Evolutionary conservation across 2,888 invertebrate genomes (phyloP), one percentile per base, ranked within the genome.

Genomic region (Automeris io): DNA sequence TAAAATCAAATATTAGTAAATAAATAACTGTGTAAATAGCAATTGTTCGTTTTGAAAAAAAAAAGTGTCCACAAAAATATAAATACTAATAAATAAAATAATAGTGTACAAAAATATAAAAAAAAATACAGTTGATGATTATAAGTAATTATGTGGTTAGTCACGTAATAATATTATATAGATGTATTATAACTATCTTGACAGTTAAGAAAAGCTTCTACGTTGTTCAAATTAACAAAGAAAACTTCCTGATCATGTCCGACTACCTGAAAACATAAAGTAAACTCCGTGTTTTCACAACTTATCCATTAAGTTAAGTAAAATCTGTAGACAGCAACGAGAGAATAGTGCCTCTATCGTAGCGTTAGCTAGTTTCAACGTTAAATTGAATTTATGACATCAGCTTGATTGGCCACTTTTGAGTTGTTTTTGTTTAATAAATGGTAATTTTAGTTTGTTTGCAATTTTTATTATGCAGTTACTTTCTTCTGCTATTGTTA

Each of bases 291-390:
- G 77, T 79, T 76, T 81, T 77, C 75, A 71, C 76, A 86, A 86
- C 85, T 86, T 86, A 79, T 80, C 86, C 85, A 86, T 85, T 86
- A 86, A 82, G 72, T 83, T 81, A 77, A 86, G 85, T 86, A 83
- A 81, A 79, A 83, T 83, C 82, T 80, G 83, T 83, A 83, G 85
- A 83, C 78, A 78, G 77, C 77, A 72, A 57, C 62, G 61, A 68
- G 74, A 74, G 73, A 71, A 74, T 70, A 75, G 73, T 72, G 68
- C 66, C 66, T 70, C 49, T 57, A 51, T 52, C 61, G 49, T 59
- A 57, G 62, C 58, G 54, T 63, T 63, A 61, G 64, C 63, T 72
- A 79, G 74, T 77, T 80, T 67, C 63, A 71, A 69, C 73, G 69
- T 68, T 74, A 70, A 73, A 65, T 61, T 44, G 65, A 72, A 80